Conservation (phyloP, 2,888 invertebrate species). For the Caenorhabditis sulstoni region DNA sequence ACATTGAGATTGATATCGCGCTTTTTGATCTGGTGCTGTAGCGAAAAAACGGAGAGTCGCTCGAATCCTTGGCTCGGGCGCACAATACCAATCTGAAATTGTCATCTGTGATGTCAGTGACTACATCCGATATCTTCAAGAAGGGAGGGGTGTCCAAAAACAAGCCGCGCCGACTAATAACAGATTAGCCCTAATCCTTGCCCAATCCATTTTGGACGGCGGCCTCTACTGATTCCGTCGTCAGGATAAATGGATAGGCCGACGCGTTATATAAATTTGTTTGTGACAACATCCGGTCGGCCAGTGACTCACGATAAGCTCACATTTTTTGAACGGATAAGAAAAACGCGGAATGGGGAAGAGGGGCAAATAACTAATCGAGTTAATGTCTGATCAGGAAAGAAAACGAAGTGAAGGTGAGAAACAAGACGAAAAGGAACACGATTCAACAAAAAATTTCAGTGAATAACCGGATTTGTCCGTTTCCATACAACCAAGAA, state of each 20-base stretch:
- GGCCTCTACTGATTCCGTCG: constrained; percentile 15
- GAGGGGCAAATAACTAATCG: constrained; percentile 25
- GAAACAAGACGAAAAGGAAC: not conserved
- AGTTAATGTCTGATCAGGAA: constrained; percentile 27
- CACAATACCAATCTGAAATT: constrained; percentile 74
- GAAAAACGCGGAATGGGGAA: not conserved
- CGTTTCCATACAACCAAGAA: no score
- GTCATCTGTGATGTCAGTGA: constrained; percentile 3
- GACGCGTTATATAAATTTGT: constrained; percentile 13
- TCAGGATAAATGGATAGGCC: not conserved
- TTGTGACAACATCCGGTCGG: constrained; percentile 44
- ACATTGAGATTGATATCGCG: constrained; percentile 72
- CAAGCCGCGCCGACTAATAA: constrained; percentile 48
- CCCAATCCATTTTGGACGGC: constrained; percentile 48
- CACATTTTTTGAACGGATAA: constrained; percentile 5
- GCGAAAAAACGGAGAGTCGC: constrained; percentile 74
- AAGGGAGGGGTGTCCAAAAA: constrained; percentile 36
- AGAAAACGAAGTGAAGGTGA: not conserved
- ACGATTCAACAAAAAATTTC: no score
- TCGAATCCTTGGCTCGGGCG: constrained; percentile 73
- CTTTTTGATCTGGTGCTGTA: constrained; percentile 73
- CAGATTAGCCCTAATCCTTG: constrained; percentile 51
- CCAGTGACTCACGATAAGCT: constrained; percentile 19
- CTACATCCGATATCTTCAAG: constrained; percentile 23
- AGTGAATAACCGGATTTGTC: no score